Evolutionary conservation across 1,140 invertebrate species (phyloP), one percentile per base, ranked within the genome.

Genomic region (Macrocentrus cingulum): DNA sequence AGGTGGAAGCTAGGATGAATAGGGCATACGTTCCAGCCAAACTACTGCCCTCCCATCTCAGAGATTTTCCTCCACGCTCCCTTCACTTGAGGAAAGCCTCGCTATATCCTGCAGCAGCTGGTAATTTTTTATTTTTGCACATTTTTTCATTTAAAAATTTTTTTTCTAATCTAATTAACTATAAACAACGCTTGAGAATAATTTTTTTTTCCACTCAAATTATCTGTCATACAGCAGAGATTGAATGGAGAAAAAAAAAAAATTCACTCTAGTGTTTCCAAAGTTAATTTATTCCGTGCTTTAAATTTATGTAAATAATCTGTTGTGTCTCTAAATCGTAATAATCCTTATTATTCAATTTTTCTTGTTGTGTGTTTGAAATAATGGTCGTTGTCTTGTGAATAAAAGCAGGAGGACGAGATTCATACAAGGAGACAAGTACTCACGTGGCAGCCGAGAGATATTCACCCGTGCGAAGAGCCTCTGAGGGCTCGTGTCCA

Each of bases 1-100:
- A 93, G 74, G 91, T 93, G 58, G 91, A 93, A 83, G 88, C 88
- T 71, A 85, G 91, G 71, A 94, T 94, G 91, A 90, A 91, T 70
- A 84, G 91, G 65, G 85, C 88, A 72, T 89, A 90, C 70, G 76
- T 88, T 48, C 88, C 88, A 44, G 85, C 88, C 51, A 86, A 86
- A 51, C 82, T 87, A 60, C 81, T 83, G 66, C 75, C 76, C 56
- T 71, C 71, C 61, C 76, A 79, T 60, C 66, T 77, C 61, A 76
- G 74, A 68, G 74, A 70, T 36, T 51, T 57, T 63, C 65, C 44
- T 64, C 66, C 48, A 64, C 75, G 50, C 66, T 72, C 66, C 66
- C 74, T 58, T 3, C 77, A 77, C 51, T 74, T 78, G 64, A 74
- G 76, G 72, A 80, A 80, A 75, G 70, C 71, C 67, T 76, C 76